phyloP scores from a whole-genome alignment of 37 sponge, comb jelly and placozoan genomes.

The Chondrosia reniformis region DNA sequence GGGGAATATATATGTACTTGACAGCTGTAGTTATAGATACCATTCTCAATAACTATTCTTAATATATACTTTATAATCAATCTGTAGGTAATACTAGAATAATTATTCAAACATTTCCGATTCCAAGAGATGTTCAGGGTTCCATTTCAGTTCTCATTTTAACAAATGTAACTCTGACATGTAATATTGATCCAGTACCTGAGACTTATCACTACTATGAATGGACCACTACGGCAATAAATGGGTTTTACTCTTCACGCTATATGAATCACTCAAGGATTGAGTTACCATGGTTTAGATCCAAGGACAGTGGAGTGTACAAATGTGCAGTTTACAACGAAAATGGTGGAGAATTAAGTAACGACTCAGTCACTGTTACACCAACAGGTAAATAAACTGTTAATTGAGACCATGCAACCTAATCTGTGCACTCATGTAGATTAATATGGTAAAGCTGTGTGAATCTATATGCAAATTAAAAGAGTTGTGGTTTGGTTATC shows the following conservation, averaged over 20 bases:
- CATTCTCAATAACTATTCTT: too few species aligned
- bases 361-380: not conserved
- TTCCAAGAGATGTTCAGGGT: too few species aligned
- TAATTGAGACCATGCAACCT: not conserved
- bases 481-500: too few species aligned
- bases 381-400: not conserved
- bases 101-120: too few species aligned
- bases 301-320: not conserved
- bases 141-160: too few species aligned
- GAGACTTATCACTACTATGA: slow-evolving; percentile 8
- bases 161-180: slow-evolving; percentile 6
- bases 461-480: too few species aligned
- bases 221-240: not conserved
- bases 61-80: too few species aligned
- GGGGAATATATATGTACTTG: too few species aligned
- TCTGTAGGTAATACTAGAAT: too few species aligned
- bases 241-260: not conserved
- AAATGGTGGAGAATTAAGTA: not conserved
- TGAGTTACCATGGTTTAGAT: not conserved
- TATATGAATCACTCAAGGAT: not conserved
- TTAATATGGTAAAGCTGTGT: not conserved
- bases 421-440: not conserved
- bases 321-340: slow-evolving; percentile 14
- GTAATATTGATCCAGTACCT: not conserved
- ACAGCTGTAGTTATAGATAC: too few species aligned